Percentiles rank a stretch among this genome's conserved stretches.
These are phyloP conservation scores for Mormyrus iriodes DNA, from an alignment of 2,113 vertebrate species.

Conservation along the genomic window DNA sequence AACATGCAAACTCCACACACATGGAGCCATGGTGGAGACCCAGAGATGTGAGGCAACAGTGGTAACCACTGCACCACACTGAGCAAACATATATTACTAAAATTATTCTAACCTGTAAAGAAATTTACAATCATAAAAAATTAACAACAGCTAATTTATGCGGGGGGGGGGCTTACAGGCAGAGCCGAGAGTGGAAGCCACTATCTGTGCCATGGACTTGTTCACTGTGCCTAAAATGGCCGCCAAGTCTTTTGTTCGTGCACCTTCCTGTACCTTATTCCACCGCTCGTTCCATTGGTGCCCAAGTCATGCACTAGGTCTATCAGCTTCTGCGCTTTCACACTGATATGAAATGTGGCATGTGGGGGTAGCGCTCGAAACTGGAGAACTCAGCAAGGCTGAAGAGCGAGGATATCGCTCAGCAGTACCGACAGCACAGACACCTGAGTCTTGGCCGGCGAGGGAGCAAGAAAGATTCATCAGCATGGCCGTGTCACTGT, in stretches of 20 bases:
- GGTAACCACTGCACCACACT: background rate
- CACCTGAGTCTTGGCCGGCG: background rate
- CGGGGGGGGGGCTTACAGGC: background rate
- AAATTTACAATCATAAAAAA: background rate
- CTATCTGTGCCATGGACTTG: background rate
- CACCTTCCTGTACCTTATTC: background rate
- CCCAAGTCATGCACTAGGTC: background rate
- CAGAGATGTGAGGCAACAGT: background rate
- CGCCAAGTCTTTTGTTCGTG: background rate
- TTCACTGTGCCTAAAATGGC: background rate
- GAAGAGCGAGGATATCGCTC: background rate
- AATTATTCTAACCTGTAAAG: background rate
- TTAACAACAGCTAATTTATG: background rate
- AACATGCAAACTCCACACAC: background rate
- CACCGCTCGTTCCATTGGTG: background rate
- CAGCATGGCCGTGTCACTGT: background rate
- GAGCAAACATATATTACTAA: background rate
- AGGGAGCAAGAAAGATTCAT: slow-evolving; percentile 7
- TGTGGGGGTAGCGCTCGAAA: background rate
- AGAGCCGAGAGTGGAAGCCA: background rate
- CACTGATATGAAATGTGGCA: background rate
- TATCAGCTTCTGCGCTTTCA: background rate
- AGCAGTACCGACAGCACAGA: background rate
- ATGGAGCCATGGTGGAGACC: background rate
- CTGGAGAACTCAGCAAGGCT: background rate